Evolutionary conservation across 2,113 vertebrate genomes (phyloP), one percentile per base, ranked within the genome.

Genomic region (Gadus macrocephalus): DNA sequence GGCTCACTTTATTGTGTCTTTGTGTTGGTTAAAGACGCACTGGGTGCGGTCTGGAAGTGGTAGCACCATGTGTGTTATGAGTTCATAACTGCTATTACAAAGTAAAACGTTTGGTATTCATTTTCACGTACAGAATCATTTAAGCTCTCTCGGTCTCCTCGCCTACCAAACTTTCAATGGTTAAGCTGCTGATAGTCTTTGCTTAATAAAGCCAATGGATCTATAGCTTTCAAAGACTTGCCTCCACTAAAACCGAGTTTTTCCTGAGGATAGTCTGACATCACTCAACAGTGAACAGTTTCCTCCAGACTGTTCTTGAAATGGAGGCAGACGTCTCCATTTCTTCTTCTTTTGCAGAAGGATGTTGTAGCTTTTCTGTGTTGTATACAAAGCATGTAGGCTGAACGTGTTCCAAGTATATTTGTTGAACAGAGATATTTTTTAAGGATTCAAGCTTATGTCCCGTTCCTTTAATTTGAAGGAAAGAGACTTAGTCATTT

Each of bases 41-140:
- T n/a, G 42, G 17, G 68, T 25, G 56, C 42, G 64, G 61, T 70
- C 15, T 62, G 15, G 5, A 15, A 61, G 38, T 38, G 19, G 42
- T 49, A 49, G 42, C 12, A 68, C 70, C 3, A 53, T 49, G 42
- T 68, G 56, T 49, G 70, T 72, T 80, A 77, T 69, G 73, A 79
- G 49, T 68, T 85, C 72, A 19, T 68, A 38, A 77, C 58, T 55
- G 15, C 72, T 3, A 61, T 62, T 61, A 58, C 62, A 25, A 25
- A 25, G 20, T 20, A 20, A 20, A 20, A 20, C 20, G 20, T 20
- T 20, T 20, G 59, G 58, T 16, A 42, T 58, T 25, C 66, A 49
- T 74, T 62, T 66, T 25, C 35, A 25, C 31, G 20, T 20, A 19
- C 53, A 2, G 16, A 31, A 64, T 53, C 65, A 70, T n/a, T 64